These are phyloP conservation scores for Pollenia amentaria DNA, from an alignment of 2,888 invertebrate species.

Conservation along the genomic window DNA sequence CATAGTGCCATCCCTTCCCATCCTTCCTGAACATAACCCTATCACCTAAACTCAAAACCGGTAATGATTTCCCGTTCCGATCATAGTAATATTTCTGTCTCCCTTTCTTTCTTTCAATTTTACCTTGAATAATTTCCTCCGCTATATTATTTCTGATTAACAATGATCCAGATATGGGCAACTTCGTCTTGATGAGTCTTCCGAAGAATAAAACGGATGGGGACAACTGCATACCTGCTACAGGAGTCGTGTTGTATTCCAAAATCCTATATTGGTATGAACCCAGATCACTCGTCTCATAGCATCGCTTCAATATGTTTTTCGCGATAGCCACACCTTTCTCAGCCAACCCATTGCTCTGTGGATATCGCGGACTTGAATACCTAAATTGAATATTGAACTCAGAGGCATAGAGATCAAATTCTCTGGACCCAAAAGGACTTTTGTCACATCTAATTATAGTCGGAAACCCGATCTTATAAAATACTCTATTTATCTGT, in stretches of 20 bases:
- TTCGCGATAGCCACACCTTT: constrained; percentile 70
- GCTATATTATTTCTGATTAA: no score
- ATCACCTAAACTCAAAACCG: no score
- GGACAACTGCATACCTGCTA: constrained; percentile 67
- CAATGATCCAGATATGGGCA: constrained; percentile 40
- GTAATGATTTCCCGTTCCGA: no score
- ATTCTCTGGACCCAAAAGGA: constrained; percentile 65
- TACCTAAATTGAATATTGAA: constrained; percentile 50
- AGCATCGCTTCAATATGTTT: constrained; percentile 73
- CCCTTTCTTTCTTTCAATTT: no score
- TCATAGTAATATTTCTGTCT: no score
- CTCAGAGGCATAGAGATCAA: constrained; percentile 30
- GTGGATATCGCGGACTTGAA: constrained; percentile 64
- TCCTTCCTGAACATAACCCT: no score
- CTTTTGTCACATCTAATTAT: constrained; percentile 64
- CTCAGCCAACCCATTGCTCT: constrained; percentile 64
- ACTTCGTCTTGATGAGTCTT: constrained; percentile 65
- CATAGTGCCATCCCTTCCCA: no score
- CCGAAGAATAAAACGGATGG: constrained; percentile 69
- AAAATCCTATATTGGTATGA: constrained; percentile 71
- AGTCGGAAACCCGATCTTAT: constrained; percentile 76
- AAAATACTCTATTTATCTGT: constrained; percentile 52
- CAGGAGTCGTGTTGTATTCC: constrained; percentile 74
- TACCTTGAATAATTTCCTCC: no score
- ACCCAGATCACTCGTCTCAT: constrained; percentile 53